Conservation (phyloP, 2,113 vertebrate genomes). For the Alligator sinensis region DNA sequence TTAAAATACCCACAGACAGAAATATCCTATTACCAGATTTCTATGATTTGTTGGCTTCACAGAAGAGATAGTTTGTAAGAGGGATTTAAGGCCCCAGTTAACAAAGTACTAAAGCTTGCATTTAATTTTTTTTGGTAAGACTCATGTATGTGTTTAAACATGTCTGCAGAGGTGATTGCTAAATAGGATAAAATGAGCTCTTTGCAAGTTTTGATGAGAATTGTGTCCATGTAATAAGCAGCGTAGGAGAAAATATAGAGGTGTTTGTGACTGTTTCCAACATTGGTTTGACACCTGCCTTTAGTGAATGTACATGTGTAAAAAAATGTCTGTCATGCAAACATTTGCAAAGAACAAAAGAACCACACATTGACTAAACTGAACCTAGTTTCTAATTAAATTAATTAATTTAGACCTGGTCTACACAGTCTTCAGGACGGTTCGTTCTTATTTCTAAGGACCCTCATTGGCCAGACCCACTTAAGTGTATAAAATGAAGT, state of each 20-base stretch:
- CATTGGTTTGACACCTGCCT: background rate
- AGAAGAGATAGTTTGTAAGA: background rate
- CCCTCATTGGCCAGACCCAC: background rate
- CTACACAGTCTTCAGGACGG: background rate
- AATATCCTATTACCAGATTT: background rate
- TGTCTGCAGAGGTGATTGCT: background rate
- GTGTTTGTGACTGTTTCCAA: background rate
- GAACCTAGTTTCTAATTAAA: slow-evolving; percentile 8
- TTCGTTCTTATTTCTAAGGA: background rate
- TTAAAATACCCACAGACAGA: background rate
- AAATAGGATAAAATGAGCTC: background rate
- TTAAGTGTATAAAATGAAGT: background rate
- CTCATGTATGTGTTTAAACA: background rate
- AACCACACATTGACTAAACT: background rate
- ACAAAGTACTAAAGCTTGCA: background rate
- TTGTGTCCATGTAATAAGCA: background rate
- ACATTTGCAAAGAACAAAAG: background rate
- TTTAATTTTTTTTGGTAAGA: background rate
- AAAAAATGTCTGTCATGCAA: background rate
- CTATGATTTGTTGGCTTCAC: background rate
- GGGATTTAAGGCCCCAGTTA: background rate
- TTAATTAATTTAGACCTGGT: background rate
- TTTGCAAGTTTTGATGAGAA: background rate
- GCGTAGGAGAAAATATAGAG: background rate
- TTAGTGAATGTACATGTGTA: background rate